Evolutionary conservation across 1,140 invertebrate species (phyloP).

Genomic region (Macrobrachium rosenbergii): DNA sequence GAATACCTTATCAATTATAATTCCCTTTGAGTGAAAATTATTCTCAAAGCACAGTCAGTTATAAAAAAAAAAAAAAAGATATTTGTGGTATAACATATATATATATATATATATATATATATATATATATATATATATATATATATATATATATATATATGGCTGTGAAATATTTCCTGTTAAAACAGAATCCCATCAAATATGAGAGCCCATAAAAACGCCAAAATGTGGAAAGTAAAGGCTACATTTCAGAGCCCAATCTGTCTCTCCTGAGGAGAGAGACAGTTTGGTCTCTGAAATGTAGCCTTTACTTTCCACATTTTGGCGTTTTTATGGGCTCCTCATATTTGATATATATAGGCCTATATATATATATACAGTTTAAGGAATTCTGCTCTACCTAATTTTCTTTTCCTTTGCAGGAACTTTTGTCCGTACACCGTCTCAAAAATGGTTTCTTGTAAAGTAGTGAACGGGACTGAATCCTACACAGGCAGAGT

Average conservation of each 20-base stretch:
- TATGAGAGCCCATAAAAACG: too few relatives aligned
- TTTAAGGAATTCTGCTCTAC: background rate
- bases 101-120: background rate
- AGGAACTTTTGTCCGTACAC: constrained; percentile 65
- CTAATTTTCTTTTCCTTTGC: background rate
- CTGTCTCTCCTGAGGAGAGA: too few relatives aligned
- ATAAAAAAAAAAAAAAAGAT: background rate
- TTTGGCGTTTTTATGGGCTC: too few relatives aligned
- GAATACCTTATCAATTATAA: background rate
- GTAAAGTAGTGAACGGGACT: constrained; percentile 61
- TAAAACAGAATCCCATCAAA: too few relatives aligned
- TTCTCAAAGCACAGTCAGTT: background rate
- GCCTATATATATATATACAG: too few relatives aligned
- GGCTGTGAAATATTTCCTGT: too few relatives aligned
- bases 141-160: too few relatives aligned
- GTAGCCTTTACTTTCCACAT: too few relatives aligned
- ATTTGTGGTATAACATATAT: background rate
- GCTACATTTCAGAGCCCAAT: too few relatives aligned
- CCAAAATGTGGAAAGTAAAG: too few relatives aligned
- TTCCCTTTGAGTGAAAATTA: background rate
- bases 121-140: background rate
- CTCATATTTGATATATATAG: too few relatives aligned
- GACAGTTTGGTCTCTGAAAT: too few relatives aligned
- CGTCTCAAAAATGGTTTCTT: constrained; percentile 63
- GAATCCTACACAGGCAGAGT: constrained; percentile 60